Percentiles rank a stretch among this genome's conserved stretches.
Evolutionary conservation across 2,113 vertebrate genomes (phyloP).

Genomic region (Asarcornis scutulata): DNA sequence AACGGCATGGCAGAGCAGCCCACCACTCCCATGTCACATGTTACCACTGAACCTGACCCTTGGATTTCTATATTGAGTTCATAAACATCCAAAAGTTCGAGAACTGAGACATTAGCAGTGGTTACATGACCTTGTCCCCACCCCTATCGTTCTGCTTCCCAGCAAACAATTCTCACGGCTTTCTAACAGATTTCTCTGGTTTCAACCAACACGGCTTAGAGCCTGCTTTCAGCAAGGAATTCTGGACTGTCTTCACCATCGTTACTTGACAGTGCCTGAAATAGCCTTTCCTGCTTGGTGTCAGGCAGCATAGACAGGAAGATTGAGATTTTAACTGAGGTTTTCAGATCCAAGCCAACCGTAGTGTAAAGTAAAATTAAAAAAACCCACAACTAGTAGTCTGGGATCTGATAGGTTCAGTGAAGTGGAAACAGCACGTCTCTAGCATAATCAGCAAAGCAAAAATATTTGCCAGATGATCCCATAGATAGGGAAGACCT

Average conservation of each 20-base stretch:
- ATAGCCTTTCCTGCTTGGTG: background rate
- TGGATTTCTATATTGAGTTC: background rate
- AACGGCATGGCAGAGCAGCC: background rate
- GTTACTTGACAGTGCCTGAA: background rate
- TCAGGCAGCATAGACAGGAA: background rate
- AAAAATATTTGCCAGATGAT: background rate
- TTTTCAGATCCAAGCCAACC: background rate
- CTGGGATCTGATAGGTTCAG: background rate
- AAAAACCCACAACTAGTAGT: background rate
- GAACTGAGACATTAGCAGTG: background rate
- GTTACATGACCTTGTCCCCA: background rate
- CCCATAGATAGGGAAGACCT: fast-evolving
- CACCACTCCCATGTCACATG: fast-evolving
- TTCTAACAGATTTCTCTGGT: background rate
- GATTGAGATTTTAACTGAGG: background rate
- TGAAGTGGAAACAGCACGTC: background rate
- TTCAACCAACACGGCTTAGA: background rate
- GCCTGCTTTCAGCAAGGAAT: background rate
- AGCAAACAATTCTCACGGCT: background rate
- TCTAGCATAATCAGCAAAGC: background rate
- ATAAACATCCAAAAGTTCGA: background rate
- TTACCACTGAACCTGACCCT: background rate
- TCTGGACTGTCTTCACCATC: background rate
- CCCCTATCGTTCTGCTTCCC: background rate
- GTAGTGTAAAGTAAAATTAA: background rate